Conservation (phyloP, 2,113 vertebrate species). For the Pristiophorus japonicus region DNA sequence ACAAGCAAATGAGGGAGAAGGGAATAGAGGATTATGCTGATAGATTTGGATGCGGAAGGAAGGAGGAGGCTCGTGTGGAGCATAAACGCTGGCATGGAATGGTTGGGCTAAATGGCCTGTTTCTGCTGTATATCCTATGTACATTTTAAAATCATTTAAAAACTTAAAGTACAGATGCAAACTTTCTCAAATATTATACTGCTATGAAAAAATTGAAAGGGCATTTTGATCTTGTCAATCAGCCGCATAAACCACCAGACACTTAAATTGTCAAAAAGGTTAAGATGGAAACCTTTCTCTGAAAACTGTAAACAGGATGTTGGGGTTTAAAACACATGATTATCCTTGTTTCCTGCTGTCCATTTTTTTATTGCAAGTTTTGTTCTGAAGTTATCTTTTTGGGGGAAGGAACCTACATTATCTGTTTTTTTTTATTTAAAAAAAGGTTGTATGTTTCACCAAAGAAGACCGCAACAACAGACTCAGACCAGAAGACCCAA, state of each 20-base stretch:
- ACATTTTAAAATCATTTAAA: background rate
- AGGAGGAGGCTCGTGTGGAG: too few relatives aligned
- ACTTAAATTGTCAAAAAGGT: background rate
- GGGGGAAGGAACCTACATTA: background rate
- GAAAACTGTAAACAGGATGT: too few relatives aligned
- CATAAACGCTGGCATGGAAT: too few relatives aligned
- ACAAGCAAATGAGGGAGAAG: too few relatives aligned
- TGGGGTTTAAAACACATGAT: background rate
- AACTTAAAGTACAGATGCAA: background rate
- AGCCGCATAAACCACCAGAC: background rate
- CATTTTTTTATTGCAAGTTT: background rate
- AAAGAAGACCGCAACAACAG: slow-evolving; percentile 57
- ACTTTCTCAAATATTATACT: background rate
- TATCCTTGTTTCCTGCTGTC: background rate
- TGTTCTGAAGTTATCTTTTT: background rate
- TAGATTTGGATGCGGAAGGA: too few relatives aligned
- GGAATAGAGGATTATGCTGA: too few relatives aligned
- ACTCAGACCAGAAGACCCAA: slow-evolving; percentile 54
- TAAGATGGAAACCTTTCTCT: too few relatives aligned
- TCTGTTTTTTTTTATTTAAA: slow-evolving; percentile 6
- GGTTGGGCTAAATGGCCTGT: too few relatives aligned
- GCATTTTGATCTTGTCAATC: background rate
- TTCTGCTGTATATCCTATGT: too few relatives aligned
- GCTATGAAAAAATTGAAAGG: background rate
- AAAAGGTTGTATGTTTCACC: slow-evolving; percentile 78